Base-by-base conservation (phyloP, 1,140 invertebrate species). In the Drosophila tsacasi region DNA sequence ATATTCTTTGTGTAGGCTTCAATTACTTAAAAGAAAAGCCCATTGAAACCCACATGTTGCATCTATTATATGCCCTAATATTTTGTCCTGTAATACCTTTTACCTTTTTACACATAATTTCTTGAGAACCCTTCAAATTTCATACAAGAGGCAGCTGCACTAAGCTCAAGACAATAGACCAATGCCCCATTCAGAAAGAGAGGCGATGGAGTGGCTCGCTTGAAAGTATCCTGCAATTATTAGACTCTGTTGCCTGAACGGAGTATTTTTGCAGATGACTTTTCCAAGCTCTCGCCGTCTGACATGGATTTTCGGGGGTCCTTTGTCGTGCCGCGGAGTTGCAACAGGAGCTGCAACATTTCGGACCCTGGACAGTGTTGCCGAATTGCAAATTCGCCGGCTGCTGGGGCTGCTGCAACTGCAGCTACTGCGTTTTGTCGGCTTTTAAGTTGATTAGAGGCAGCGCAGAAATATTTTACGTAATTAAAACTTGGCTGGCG, bases 391-490 rank as follows among this genome's bases (percentile, higher is more conserved):
- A 58, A 81, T 84, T 79, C 66, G 32, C 55, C 37, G 23, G 46
- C 15, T 47, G 47, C 52, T 46, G 52, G 39, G 49, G 60, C 25
- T 30, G 35, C 39, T 80, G 64, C 63, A 64, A 57, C 30, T 47
- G 27, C 59, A 64, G 27, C 35, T 23, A 21, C 27, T 57, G 40
- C 35, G 42, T 12, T n/a, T 37, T 27, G 12, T 19, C 17, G 52
- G 81, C 84, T 89, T 84, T 89, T 89, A 90, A 89, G 73, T 89
- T 89, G 85, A 90, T 89, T 89, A 89, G 85, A 84, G 81, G 62
- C 60, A 64, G 66, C 50, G 85, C 84, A 76, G 81, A 89, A 89
- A 90, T 89, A 89, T 89, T 89, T 89, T 90, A 89, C 84, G 84
- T 89, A 89, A 89, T 89, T 89, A 89, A 89, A 89, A 89, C 85